Conservation (phyloP, 1,140 invertebrate genomes). For the Diachasmimorpha longicaudata region DNA sequence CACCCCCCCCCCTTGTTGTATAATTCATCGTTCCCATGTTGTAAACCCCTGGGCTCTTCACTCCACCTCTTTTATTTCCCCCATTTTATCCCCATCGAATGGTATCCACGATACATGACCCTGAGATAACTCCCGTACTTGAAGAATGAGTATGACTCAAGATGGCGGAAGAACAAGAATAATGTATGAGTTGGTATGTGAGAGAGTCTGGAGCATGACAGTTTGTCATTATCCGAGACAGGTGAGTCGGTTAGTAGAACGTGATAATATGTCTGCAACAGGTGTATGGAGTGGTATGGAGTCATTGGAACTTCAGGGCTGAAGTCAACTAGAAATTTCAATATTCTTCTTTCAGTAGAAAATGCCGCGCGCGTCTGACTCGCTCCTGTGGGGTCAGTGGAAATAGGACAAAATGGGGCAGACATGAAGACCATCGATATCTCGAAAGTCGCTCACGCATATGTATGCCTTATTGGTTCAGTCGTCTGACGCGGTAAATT, state of each 20-base stretch:
- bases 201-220: slow-evolving; percentile 11
- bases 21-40: slow-evolving; percentile 38
- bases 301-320: not conserved
- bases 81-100: slow-evolving; percentile 2
- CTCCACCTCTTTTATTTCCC: not conserved
- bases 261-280: slow-evolving; percentile 35
- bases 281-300: slow-evolving; percentile 26
- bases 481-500: too few species aligned
- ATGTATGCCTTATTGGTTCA: too few species aligned
- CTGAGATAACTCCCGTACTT: slow-evolving; percentile 3
- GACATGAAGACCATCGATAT: too few species aligned
- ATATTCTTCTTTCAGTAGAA: not conserved
- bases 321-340: not conserved
- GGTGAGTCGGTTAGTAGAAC: slow-evolving; percentile 35
- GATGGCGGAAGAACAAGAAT: not conserved
- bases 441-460: too few species aligned
- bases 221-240: slow-evolving; percentile 29
- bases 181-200: slow-evolving; percentile 33
- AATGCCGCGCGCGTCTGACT: too few species aligned
- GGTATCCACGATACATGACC: not conserved
- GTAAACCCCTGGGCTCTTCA: not conserved
- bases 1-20: slow-evolving; percentile 36
- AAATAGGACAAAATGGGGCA: too few species aligned
- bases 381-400: too few species aligned
- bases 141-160: not conserved